Evolutionary conservation across 2,113 vertebrate species (phyloP), one percentile per base, ranked within the genome.

Genomic region (Pygoscelis adeliae): DNA sequence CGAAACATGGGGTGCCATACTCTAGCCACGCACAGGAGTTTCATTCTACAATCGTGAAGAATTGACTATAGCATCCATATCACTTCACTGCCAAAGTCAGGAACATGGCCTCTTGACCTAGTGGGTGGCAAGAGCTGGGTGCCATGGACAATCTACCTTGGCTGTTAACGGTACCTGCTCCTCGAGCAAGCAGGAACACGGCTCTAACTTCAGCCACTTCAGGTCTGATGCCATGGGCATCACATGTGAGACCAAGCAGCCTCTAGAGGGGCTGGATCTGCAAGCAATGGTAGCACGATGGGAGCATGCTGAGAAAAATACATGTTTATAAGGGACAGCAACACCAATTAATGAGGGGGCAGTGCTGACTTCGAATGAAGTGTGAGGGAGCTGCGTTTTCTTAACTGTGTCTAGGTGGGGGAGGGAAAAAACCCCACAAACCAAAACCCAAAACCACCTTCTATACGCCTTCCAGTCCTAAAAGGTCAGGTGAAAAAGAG

Each of bases 181-280:
- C 56, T 69, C 3, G 1, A 76, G 49, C 23, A 44, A 56, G 40
- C 13, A 71, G 40, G 53, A 91, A 36, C 0, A 0, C 3, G 32
- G 21, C 30, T 88, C n/a, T 40, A 19, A 15, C 29, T 72, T 53
- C 46, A 78, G 49, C 30, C 74, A 26, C 47, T 20, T 71, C 42
- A 50, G 26, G 11, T 55, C 30, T 67, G 67, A 17, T 29, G 50
- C 27, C 15, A 2, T 0, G 2, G 1, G 40, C 3, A 2, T 32
- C 29, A 62, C 47, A 15, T 0, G 0, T 27, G 47, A 83, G 89
- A 73, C 3, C 1, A 0, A 91, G 50, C 10, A 87, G 22, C n/a
- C n/a, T 74, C 23, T 52, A n/a, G 38, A 76, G 8, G 6, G 14
- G 16, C 1, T 56, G 16, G 25, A 87, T 34, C 58, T 83, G 52